Evolutionary conservation across 2,797 vertebrate genomes (phyloP), one percentile per base, ranked within the genome.

Genomic region (Scleropages formosus): DNA sequence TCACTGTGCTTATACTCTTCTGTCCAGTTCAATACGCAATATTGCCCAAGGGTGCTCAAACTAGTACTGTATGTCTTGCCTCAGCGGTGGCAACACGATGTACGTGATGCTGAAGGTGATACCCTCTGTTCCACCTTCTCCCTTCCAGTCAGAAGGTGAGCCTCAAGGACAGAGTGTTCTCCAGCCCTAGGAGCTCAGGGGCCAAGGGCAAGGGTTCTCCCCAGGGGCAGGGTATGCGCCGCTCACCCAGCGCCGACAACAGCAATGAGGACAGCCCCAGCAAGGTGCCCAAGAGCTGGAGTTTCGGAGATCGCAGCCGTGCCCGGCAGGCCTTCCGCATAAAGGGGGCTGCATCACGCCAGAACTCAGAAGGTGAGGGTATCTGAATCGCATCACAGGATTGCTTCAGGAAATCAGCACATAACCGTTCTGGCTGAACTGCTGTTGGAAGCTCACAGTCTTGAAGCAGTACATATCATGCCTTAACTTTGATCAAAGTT

Each of bases 81-180:
- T n/a, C 31, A 39, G 39, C 31, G 39, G 39, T 39, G 31, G 31
- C 31, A 39, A 39, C 31, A 39, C 6, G 6, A 39, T 39, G 31
- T 31, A 39, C 6, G 31, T 39, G 31, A 39, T 56, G 9, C 13
- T 46, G 70, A 51, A 20, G 11, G 16, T 59, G 15, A 20, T 69
- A n/a, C 3, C 26, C 65, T 15, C 13, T 13, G 7, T 20, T 26
- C 12, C 10, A 8, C 49, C 16, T 8, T 22, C 20, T 26, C 39
- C 59, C 59, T 49, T 89, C 77, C 94, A 98, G 96, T 90, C 96
- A 96, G 91, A 99, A 98, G 92, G 96, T 98, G 87, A 98, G 97
- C 90, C 91, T 99, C 89, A 99, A 98, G 90, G 97, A 98, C 82
- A 91, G 97, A 82, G 97, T 99, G 84, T 99, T 99, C 92, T 98